phyloP scores from a whole-genome alignment of 2,888 invertebrate genomes.

The Asteroscopus sphinx region DNA sequence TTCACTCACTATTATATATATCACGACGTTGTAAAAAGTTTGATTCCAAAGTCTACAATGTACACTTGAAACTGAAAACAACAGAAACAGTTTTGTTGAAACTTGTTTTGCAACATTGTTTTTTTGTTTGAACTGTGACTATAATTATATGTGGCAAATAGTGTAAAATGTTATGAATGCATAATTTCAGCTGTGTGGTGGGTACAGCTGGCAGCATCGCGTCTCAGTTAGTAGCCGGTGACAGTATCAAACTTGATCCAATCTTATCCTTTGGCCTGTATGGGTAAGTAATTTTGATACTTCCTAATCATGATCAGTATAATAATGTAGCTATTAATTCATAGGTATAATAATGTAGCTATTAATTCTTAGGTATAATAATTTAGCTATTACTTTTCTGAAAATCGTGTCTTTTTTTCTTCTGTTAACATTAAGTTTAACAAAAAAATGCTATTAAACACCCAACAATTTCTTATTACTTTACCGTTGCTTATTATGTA shows the following conservation, averaged over 20 bases:
- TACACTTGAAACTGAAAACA: too few relatives aligned
- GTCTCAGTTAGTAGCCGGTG: constrained; percentile 93
- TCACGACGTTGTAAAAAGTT: constrained; percentile 32
- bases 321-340: too few relatives aligned
- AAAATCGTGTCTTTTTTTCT: too few relatives aligned
- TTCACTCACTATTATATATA: constrained; percentile 7
- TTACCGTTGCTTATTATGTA: too few relatives aligned
- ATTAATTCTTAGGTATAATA: too few relatives aligned
- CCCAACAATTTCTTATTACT: too few relatives aligned
- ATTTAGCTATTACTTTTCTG: too few relatives aligned
- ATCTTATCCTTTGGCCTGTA: constrained; percentile 93
- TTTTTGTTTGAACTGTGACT: neutral
- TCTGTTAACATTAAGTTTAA: too few relatives aligned
- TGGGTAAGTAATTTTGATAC: constrained; percentile 88
- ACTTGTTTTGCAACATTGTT: constrained; percentile 10
- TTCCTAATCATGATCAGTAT: too few relatives aligned
- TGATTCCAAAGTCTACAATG: constrained; percentile 54
- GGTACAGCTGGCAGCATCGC: constrained; percentile 93
- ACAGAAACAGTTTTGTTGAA: too few relatives aligned
- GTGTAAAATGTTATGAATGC: constrained; percentile 2
- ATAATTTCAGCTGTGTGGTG: constrained; percentile 91
- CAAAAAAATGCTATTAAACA: too few relatives aligned
- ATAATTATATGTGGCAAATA: neutral
- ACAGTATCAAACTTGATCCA: constrained; percentile 91
- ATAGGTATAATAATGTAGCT: too few relatives aligned